Evolutionary conservation across 2,113 vertebrate genomes (phyloP), one percentile per base, ranked within the genome.

Genomic region (Bos javanicus): DNA sequence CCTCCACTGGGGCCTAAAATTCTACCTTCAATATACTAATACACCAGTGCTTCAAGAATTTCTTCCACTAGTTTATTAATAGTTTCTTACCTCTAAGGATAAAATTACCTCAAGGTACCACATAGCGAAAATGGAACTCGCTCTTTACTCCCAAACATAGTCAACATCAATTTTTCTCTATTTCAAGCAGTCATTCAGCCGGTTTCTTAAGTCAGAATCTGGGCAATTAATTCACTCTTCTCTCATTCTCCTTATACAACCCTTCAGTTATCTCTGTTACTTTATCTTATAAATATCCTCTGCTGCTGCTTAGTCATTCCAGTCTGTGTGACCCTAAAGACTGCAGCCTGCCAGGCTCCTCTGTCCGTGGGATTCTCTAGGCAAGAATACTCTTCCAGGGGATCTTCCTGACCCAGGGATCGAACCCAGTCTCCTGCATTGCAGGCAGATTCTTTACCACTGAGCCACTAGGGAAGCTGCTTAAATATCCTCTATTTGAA

Each of bases 401-500:
- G 5, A 39, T 74, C 36, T 74, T 36, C 19, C 67, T 25, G 36
- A 74, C n/a, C 67, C 36, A 39, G 10, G 67, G 11, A 74, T 74
- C 2, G 0, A 74, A 74, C 17, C 21, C 0, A 1, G 36, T 74
- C 36, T 71, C n/a, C 19, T 39, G 36, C 36, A 39, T 6, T 74
- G 36, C 67, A 74, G 67, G 67, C 67, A 39, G 67, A 39, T 74
- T 23, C 19, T 74, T 74, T 25, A 74, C 67, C n/a, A 39, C 67
- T 25, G 67, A 74, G 67, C 36, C 36, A 74, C 19, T 5, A 39
- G n/a, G 36, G 36, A 39, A 71, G 21, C 10, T 0, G 1, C 67
- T 67, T 87, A 88, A 78, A 80, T 95, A 57, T 67, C 43, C 33
- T 80, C 78, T 76, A 21, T 19, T 74, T 84, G n/a, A 56, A 56